phyloP scores from a whole-genome alignment of 2,888 invertebrate species.

The Melanophora roralis region DNA sequence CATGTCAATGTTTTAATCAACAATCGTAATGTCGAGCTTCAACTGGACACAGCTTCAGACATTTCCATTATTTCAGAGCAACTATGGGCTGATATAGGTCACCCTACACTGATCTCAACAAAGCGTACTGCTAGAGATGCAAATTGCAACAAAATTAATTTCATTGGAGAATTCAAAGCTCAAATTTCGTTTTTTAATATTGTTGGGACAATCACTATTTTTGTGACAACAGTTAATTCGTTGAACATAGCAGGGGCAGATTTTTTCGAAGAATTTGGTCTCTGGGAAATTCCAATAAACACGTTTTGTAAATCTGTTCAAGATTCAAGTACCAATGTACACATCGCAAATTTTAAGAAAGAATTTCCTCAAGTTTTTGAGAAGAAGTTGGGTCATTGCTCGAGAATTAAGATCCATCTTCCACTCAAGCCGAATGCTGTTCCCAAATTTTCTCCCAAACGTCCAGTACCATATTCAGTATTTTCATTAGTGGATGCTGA shows the following conservation, averaged over 20 bases:
- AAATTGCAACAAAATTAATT: constrained; percentile 37
- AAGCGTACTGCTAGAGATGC: constrained; percentile 48
- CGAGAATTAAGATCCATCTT: constrained; percentile 61
- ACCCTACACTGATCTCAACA: constrained; percentile 18
- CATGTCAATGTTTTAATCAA: constrained; percentile 41
- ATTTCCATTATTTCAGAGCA: constrained; percentile 45
- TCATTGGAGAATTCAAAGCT: constrained; percentile 32
- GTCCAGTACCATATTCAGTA: constrained; percentile 62
- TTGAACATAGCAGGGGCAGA: constrained; percentile 53
- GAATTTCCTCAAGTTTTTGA: constrained; percentile 47
- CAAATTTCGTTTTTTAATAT: neutral
- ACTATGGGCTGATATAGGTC: constrained; percentile 36
- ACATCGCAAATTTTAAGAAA: neutral
- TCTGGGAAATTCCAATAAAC: constrained; percentile 53
- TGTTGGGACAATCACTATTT: constrained; percentile 21
- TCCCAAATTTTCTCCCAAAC: constrained; percentile 57
- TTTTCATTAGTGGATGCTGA: constrained; percentile 53
- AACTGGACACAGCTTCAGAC: constrained; percentile 52
- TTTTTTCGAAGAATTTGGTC: constrained; percentile 50
- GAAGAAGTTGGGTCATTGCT: constrained; percentile 48
- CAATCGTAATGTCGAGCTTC: constrained; percentile 23
- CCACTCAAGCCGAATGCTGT: constrained; percentile 52
- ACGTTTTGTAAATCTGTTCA: constrained; percentile 11
- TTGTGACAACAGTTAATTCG: constrained; percentile 48
- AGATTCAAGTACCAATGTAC: neutral